These are phyloP conservation scores for Platysteira castanea DNA, from an alignment of 2,113 vertebrate species.

Conservation along the genomic window DNA sequence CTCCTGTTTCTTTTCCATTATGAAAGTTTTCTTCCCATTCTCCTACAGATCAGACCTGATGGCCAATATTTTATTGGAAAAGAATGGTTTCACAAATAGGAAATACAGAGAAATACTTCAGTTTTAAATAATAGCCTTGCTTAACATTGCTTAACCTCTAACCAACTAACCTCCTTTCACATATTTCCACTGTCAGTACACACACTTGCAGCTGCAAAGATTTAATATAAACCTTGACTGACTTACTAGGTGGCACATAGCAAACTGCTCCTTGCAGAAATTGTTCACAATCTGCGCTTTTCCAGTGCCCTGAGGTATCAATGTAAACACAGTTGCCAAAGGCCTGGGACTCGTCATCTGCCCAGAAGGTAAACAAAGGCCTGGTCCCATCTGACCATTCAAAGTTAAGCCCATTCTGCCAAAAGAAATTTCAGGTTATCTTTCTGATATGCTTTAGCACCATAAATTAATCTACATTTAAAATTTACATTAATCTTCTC, in stretches of 20 bases:
- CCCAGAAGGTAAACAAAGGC: conserved; percentile 86
- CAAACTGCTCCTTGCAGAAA: conserved; percentile 85
- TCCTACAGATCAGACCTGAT: neutral
- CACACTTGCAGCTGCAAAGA: neutral
- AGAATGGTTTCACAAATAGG: neutral
- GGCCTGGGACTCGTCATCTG: conserved; percentile 70
- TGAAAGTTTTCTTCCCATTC: neutral
- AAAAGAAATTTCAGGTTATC: conserved; percentile 43
- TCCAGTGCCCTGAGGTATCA: conserved; percentile 84
- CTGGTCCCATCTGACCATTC: conserved; percentile 87
- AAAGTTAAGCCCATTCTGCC: conserved; percentile 83
- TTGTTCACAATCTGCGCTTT: conserved; percentile 76
- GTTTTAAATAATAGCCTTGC: neutral
- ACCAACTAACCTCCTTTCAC: neutral
- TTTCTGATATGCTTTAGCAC: neutral
- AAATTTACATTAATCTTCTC: neutral
- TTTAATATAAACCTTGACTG: neutral
- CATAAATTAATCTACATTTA: neutral
- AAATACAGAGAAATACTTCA: neutral
- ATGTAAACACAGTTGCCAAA: conserved; percentile 86
- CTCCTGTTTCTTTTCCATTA: neutral
- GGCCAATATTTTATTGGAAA: neutral
- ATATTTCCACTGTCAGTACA: neutral
- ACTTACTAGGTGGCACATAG: conserved; percentile 73
- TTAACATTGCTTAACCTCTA: neutral